Conservation (phyloP, 2,113 vertebrate genomes). For the Chloebia gouldiae region DNA sequence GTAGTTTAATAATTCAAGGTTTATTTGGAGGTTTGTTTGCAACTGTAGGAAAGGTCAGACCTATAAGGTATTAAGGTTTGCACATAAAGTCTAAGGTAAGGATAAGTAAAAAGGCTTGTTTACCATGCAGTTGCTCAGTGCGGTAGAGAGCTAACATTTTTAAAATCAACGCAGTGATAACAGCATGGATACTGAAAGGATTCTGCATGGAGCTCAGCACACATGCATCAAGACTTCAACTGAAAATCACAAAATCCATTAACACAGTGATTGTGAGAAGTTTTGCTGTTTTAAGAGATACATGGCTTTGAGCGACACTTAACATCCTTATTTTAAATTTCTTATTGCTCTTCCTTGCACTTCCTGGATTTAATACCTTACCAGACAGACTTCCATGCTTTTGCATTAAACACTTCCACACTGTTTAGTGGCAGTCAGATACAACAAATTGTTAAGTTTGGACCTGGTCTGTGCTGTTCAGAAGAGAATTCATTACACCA, state of each 20-base stretch:
- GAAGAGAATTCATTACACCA: background rate
- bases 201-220: background rate
- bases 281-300: constrained; percentile 7
- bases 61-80: constrained; percentile 50
- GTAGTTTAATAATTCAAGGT: constrained; percentile 55
- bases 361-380: background rate
- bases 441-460: background rate
- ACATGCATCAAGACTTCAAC: background rate
- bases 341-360: background rate
- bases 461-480: background rate
- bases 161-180: background rate
- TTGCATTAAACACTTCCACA: background rate
- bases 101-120: constrained; percentile 36
- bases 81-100: constrained; percentile 30
- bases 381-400: background rate
- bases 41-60: constrained; percentile 48
- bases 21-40: constrained; percentile 47
- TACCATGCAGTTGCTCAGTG: background rate
- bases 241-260: background rate
- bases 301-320: background rate
- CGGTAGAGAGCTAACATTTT: constrained; percentile 10
- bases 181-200: background rate
- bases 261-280: background rate
- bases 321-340: background rate
- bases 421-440: background rate